Percentiles rank a stretch among this genome's conserved stretches.
phyloP scores from a whole-genome alignment of 2,888 invertebrate species.

The Monochamus alternatus region DNA sequence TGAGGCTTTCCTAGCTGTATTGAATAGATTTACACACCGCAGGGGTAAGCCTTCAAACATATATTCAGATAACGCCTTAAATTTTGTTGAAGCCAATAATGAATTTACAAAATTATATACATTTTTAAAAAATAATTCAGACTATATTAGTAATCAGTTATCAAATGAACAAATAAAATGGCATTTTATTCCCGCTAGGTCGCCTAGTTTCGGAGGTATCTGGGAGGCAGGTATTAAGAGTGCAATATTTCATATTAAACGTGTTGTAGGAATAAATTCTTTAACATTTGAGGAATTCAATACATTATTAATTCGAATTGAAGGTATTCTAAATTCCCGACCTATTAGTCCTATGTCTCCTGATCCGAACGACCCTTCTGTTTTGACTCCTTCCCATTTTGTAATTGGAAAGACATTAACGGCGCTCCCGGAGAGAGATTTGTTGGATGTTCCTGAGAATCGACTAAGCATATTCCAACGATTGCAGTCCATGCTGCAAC shows the following conservation, averaged over 20 bases:
- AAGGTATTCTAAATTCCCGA: neutral
- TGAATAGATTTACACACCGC: neutral
- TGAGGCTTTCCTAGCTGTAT: neutral
- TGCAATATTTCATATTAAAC: neutral
- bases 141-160: neutral
- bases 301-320: neutral
- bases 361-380: neutral
- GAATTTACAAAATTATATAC: neutral
- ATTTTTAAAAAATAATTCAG: neutral
- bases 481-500: neutral
- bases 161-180: neutral
- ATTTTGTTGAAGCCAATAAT: neutral
- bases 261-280: neutral
- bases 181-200: neutral
- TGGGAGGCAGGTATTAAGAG: neutral
- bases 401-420: neutral
- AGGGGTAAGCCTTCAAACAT: neutral
- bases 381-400: constrained; percentile 14
- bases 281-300: neutral
- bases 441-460: neutral
- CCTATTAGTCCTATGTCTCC: neutral
- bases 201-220: neutral
- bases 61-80: neutral
- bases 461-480: neutral
- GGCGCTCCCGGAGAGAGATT: neutral